Evolutionary conservation across 2,113 vertebrate genomes (phyloP), one percentile per base, ranked within the genome.

Genomic region (Riparia riparia): DNA sequence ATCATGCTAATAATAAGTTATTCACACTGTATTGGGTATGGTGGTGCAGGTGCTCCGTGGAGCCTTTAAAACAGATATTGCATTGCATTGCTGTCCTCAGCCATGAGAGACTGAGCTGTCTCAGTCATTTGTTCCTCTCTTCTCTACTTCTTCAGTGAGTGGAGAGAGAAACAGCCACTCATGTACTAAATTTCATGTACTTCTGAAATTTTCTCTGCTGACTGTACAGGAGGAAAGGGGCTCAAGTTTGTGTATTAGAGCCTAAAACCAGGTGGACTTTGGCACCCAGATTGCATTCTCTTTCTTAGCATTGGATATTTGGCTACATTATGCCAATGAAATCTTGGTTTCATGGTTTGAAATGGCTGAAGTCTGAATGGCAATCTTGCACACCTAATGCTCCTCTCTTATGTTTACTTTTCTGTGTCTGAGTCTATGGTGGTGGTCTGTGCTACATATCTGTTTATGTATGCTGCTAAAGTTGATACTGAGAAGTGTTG

Each of bases 381-480:
- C 18, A 64, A 4, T 58, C 15, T 57, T 68, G 21, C 1, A 4
- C 12, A 44, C 2, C 2, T 37, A 12, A 13, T 7, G 7, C 9
- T 31, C 61, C 7, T 7, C 50, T 56, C 32, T 32, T 29, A 20
- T 24, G 13, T 26, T 25, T 14, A 3, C 28, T 13, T 66, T 69
- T 7, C 21, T 83, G 7, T 68, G 84, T 28, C 19, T 56, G 45
- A 53, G 41, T 19, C 21, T 0, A 0, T 3, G 7, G 3, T 26
- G 19, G 6, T 44, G 17, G 2, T 34, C 57, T 91, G 17, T 2
- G 2, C 71, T 70, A 41, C 0, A 0, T 8, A 32, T 8, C 8
- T 69, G 8, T 8, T 61, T 76, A 25, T n/a, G 17, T 31, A 16
- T 9, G 6, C 49, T 60, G 18, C 42, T 72, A 26, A 41, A 79